Percentiles rank a stretch among this genome's conserved stretches.
phyloP scores from a whole-genome alignment of 2,797 vertebrate species.

The Acropternis orthonyx region DNA sequence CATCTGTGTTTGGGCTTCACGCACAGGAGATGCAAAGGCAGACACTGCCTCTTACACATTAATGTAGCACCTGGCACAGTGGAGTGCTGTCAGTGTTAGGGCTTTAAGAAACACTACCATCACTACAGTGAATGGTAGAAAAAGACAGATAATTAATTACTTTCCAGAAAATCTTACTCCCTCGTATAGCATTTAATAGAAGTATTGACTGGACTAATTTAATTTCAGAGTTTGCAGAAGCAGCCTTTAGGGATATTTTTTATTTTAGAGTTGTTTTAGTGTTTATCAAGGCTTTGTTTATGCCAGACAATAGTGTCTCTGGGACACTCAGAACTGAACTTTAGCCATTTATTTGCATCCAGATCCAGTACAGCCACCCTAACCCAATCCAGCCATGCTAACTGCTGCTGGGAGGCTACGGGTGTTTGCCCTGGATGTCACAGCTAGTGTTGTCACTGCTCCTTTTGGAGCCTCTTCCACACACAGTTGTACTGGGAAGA shows the following conservation, averaged over 20 bases:
- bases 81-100: neutral
- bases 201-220: neutral
- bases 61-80: neutral
- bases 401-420: neutral
- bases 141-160: neutral
- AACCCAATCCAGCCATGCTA: accelerated
- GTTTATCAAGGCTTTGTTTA: neutral
- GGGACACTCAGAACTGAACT: neutral
- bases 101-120: neutral
- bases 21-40: neutral
- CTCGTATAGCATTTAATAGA: neutral
- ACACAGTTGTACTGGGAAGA: accelerated
- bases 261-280: neutral
- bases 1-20: neutral
- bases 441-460: neutral
- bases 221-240: neutral
- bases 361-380: neutral
- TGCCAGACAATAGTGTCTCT: neutral
- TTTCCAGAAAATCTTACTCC: neutral
- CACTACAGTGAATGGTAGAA: neutral
- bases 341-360: neutral
- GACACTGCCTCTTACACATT: neutral
- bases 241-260: neutral
- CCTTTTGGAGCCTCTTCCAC: neutral
- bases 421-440: accelerated